Evolutionary conservation across 2,888 invertebrate species (phyloP).

Genomic region (Yponomeuta evonymella): DNA sequence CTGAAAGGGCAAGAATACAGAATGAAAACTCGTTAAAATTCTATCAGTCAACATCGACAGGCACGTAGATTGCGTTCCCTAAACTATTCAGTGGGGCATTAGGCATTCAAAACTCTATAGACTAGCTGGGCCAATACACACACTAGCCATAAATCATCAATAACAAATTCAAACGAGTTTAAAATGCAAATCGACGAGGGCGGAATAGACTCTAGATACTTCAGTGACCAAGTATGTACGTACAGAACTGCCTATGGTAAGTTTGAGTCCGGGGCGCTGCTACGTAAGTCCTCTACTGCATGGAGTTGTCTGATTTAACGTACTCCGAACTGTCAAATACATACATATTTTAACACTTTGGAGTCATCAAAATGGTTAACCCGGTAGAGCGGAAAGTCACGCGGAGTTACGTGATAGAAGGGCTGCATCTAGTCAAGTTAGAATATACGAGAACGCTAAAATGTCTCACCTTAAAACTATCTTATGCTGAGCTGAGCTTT

Average conservation of each 20-base stretch:
- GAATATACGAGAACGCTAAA: too few relatives aligned
- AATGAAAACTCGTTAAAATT: background rate
- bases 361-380: too few relatives aligned
- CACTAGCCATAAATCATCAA: background rate
- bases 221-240: background rate
- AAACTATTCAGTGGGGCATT: background rate
- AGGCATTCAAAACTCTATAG: background rate
- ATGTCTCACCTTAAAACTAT: too few relatives aligned
- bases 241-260: background rate
- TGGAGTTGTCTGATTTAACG: too few relatives aligned
- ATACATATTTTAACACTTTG: too few relatives aligned
- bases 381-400: too few relatives aligned
- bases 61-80: background rate
- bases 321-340: too few relatives aligned
- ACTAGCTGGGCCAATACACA: background rate
- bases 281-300: too few relatives aligned
- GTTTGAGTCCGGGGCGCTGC: background rate
- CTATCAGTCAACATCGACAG: background rate
- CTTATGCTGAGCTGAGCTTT: too few relatives aligned
- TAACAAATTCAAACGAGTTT: background rate
- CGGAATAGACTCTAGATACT: background rate
- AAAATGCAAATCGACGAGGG: background rate
- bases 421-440: too few relatives aligned
- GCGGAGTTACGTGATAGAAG: too few relatives aligned
- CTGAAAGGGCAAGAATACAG: background rate